These are phyloP conservation scores for Buceros bicornis DNA, from an alignment of 2,797 vertebrate species.

Conservation along the genomic window DNA sequence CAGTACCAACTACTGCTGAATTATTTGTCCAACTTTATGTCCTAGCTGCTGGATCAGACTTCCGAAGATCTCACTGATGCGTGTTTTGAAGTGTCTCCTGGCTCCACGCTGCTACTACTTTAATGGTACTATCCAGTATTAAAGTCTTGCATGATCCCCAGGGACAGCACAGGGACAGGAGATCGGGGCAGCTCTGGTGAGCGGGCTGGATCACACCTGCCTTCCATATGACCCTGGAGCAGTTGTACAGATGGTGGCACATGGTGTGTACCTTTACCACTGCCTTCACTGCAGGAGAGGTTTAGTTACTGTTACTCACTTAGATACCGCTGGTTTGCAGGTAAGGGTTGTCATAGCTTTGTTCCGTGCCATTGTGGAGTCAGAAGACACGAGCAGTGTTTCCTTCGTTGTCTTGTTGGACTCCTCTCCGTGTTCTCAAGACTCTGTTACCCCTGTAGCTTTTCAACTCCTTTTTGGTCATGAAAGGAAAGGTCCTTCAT, in stretches of 20 bases:
- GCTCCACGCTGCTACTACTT: neutral
- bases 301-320: conserved; percentile 24
- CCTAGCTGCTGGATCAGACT: neutral
- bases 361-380: neutral
- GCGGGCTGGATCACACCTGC: conserved; percentile 11
- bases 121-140: conserved; percentile 24
- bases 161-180: conserved; percentile 37
- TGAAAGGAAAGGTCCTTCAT: conserved; percentile 23
- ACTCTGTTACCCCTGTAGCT: neutral
- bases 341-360: neutral
- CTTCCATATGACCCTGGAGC: conserved; percentile 18
- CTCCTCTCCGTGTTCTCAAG: neutral
- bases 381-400: neutral
- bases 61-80: neutral
- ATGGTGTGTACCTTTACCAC: neutral
- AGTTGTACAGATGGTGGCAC: conserved; percentile 25
- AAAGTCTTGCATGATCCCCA: conserved; percentile 41
- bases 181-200: conserved; percentile 41
- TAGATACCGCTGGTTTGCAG: conserved; percentile 18
- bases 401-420: neutral
- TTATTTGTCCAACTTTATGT: neutral
- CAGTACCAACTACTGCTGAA: neutral
- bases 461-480: neutral
- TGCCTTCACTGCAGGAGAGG: conserved; percentile 23
- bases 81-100: neutral